A percentile compares a stretch with the other conserved stretches of the same genome.
These are phyloP conservation scores for Catagonus wagneri DNA, from an alignment of 2,113 vertebrate genomes.

Conservation along the genomic window DNA sequence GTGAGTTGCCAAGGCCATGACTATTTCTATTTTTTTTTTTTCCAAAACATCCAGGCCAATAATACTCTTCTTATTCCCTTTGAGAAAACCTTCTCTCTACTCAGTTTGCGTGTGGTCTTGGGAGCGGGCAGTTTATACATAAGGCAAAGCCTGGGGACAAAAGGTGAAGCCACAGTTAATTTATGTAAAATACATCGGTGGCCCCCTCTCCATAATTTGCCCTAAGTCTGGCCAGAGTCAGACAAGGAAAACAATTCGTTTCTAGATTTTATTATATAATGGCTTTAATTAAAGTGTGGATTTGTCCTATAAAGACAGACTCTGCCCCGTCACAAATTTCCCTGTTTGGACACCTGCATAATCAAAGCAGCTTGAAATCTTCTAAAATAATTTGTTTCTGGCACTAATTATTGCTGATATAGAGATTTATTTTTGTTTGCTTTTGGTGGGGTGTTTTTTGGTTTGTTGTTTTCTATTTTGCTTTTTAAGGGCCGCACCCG, in stretches of 20 bases:
- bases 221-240: neutral
- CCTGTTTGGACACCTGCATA: neutral
- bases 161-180: constrained; percentile 16
- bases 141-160: neutral
- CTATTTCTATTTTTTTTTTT: neutral
- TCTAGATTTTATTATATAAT: constrained; percentile 56
- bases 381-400: constrained; percentile 48
- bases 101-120: neutral
- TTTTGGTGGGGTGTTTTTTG: no score
- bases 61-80: neutral
- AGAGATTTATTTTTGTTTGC: no score
- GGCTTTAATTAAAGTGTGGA: constrained; percentile 28
- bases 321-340: neutral
- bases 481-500: no score
- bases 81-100: neutral
- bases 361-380: constrained; percentile 44
- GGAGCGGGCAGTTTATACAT: neutral
- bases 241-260: constrained; percentile 39
- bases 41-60: neutral
- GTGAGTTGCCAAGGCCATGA: neutral
- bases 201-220: constrained; percentile 18
- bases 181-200: constrained; percentile 11
- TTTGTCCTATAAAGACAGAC: constrained; percentile 47
- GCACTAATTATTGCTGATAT: neutral
- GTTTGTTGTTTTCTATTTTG: no score